phyloP scores from a whole-genome alignment of 2,113 vertebrate species.

The Myotis brandtii region DNA sequence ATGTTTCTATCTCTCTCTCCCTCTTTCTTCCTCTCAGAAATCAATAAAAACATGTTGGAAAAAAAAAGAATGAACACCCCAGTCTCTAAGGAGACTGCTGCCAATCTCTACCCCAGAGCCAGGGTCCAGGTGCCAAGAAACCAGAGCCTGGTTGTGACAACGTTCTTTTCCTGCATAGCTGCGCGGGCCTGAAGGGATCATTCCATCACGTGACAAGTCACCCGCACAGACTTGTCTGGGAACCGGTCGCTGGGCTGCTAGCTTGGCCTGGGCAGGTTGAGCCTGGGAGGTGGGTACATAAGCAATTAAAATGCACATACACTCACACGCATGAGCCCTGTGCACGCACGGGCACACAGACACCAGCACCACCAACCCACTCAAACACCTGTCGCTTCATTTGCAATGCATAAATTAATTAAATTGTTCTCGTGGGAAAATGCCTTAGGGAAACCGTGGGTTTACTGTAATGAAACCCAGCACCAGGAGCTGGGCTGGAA shows the following conservation, averaged over 20 bases:
- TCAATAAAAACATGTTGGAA: too few relatives aligned
- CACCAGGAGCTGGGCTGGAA: background rate
- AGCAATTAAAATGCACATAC: constrained; percentile 60
- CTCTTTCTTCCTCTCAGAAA: too few relatives aligned
- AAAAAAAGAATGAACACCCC: background rate
- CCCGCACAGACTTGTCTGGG: constrained; percentile 56
- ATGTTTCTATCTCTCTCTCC: too few relatives aligned
- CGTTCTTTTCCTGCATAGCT: constrained; percentile 37
- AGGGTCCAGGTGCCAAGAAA: constrained; percentile 49
- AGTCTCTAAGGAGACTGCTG: constrained; percentile 6
- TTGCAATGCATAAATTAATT: constrained; percentile 81
- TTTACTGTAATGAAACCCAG: constrained; percentile 75
- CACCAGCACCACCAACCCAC: constrained; percentile 33
- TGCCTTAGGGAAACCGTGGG: constrained; percentile 47
- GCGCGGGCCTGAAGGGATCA: background rate
- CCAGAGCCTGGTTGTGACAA: constrained; percentile 22
- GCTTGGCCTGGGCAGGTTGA: constrained; percentile 64
- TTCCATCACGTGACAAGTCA: background rate
- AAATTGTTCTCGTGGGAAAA: constrained; percentile 81
- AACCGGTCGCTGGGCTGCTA: constrained; percentile 35
- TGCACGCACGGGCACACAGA: background rate
- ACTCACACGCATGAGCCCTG: background rate
- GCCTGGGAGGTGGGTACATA: constrained; percentile 31
- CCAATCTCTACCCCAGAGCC: background rate
- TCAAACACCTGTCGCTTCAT: constrained; percentile 74